phyloP scores from a whole-genome alignment of 2,888 invertebrate genomes.

The Strigamia crassipes region DNA sequence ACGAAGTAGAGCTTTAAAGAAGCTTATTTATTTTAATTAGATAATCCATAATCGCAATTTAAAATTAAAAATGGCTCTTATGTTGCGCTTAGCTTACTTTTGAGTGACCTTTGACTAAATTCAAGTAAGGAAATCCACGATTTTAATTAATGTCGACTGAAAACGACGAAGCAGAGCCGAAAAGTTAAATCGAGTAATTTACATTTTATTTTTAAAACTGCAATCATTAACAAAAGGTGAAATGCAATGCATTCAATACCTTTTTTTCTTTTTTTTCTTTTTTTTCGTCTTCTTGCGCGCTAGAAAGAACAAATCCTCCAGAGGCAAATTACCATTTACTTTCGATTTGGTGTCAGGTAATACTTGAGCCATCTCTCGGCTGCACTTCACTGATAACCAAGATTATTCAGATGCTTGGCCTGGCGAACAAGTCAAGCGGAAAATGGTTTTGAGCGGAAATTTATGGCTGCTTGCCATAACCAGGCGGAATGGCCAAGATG shows the following conservation, averaged over 20 bases:
- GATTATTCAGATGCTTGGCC: slow-evolving; percentile 41
- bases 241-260: neutral
- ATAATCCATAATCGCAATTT: neutral
- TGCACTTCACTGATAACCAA: slow-evolving; percentile 27
- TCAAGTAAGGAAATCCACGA: neutral
- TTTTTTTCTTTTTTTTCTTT: slow-evolving; percentile 1
- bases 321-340: slow-evolving; percentile 10
- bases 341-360: slow-evolving; percentile 30
- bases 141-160: neutral
- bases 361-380: neutral
- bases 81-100: neutral
- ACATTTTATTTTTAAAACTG: neutral
- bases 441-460: slow-evolving; percentile 22
- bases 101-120: neutral
- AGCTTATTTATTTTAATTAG: neutral
- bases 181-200: neutral
- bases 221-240: neutral
- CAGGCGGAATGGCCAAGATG: slow-evolving; percentile 15
- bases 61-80: neutral
- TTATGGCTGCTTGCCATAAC: slow-evolving; percentile 34
- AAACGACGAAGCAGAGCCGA: neutral
- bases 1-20: slow-evolving; percentile 3
- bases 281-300: too few relatives aligned
- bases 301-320: slow-evolving; percentile 4
- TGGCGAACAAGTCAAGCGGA: slow-evolving; percentile 35